Evolutionary conservation across 2,797 vertebrate genomes (phyloP).

Genomic region (Clarias pachynema): DNA sequence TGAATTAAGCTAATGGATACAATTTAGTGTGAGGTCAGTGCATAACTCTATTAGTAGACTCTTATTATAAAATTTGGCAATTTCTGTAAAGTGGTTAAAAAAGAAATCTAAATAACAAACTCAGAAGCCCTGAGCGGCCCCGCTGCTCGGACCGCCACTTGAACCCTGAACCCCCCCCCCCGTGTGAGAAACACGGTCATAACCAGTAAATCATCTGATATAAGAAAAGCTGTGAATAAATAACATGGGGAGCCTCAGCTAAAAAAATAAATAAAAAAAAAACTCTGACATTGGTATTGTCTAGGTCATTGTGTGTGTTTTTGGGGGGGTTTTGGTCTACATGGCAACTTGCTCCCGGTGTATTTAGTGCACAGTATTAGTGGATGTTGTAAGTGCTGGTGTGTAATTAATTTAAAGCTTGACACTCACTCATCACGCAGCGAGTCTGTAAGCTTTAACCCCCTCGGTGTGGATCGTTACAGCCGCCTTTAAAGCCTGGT

Average conservation of each 20-base stretch:
- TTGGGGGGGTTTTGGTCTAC: neutral
- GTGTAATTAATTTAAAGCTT: neutral
- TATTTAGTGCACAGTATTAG: slow-evolving; percentile 3
- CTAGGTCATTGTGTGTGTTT: neutral
- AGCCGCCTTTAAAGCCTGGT: neutral
- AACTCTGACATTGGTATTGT: neutral
- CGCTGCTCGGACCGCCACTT: neutral
- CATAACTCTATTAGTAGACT: too few relatives aligned
- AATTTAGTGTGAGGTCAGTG: too few relatives aligned
- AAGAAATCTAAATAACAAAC: neutral
- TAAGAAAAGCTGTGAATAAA: neutral
- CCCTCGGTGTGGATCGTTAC: neutral
- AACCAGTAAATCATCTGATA: neutral
- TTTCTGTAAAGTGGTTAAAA: neutral
- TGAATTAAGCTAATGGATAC: too few relatives aligned
- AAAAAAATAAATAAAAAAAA: neutral
- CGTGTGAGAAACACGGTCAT: neutral
- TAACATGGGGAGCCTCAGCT: too few relatives aligned
- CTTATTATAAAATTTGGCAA: neutral
- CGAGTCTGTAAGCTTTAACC: neutral
- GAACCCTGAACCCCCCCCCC: neutral
- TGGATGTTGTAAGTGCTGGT: slow-evolving; percentile 11
- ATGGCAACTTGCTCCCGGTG: slow-evolving; percentile 7
- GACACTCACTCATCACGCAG: neutral
- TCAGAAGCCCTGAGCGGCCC: neutral